Percentiles rank a stretch among this genome's conserved stretches.
Conservation (phyloP, 2,888 invertebrate genomes). For the Arenicola marina region DNA sequence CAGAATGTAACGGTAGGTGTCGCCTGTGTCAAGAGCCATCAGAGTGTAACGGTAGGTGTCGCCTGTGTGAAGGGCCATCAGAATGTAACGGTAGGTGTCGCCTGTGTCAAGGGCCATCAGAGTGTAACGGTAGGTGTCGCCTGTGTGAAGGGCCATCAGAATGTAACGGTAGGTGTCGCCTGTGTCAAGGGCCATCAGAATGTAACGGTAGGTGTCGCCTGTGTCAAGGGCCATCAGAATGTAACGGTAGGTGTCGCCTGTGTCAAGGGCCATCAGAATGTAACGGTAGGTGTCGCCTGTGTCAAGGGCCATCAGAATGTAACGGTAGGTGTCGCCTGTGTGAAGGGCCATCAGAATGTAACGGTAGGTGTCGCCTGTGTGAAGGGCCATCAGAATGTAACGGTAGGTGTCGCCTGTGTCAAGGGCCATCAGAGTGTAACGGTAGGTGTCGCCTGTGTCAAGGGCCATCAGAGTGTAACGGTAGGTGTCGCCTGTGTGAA, state of each 20-base stretch:
- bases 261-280: too few species aligned
- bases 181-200: neutral
- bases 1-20: slow-evolving; percentile 28
- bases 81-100: slow-evolving; percentile 24
- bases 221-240: slow-evolving; percentile 29
- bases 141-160: slow-evolving; percentile 28
- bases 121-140: too few species aligned
- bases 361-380: slow-evolving; percentile 69
- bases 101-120: neutral
- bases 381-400: slow-evolving; percentile 31
- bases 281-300: too few species aligned
- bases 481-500: neutral
- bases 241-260: slow-evolving; percentile 19
- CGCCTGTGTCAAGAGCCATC: neutral
- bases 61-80: slow-evolving; percentile 62
- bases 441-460: slow-evolving; percentile 67
- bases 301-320: slow-evolving; percentile 30
- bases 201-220: too few species aligned
- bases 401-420: slow-evolving; percentile 13
- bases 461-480: slow-evolving; percentile 34
- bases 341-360: too few species aligned
- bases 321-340: slow-evolving; percentile 15
- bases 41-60: too few species aligned
- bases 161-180: slow-evolving; percentile 22
- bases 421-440: too few species aligned